Evolutionary conservation across 2,113 vertebrate species (phyloP).

Genomic region (Marcusenius ussheri): DNA sequence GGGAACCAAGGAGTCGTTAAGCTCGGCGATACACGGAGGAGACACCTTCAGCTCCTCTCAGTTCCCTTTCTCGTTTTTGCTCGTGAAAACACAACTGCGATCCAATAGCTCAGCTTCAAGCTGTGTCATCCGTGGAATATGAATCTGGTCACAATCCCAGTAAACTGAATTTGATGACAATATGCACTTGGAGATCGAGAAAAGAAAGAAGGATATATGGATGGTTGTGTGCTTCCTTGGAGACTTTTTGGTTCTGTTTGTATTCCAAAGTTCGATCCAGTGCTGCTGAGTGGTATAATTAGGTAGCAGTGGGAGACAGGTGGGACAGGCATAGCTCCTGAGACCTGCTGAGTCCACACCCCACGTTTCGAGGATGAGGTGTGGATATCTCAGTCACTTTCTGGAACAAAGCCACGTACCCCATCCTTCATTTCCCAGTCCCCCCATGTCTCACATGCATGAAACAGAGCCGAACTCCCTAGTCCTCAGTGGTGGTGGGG

Average conservation of each 20-base stretch:
- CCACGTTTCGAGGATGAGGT: background rate
- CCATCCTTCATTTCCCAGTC: background rate
- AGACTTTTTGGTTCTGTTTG: background rate
- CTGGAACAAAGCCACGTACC: background rate
- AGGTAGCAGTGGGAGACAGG: background rate
- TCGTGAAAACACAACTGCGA: background rate
- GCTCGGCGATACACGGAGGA: background rate
- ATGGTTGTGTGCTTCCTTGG: background rate
- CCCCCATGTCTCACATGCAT: background rate
- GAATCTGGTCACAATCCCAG: background rate
- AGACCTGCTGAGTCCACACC: constrained; percentile 7
- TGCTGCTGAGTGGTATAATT: constrained; percentile 19
- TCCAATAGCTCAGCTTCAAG: background rate
- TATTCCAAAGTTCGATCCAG: background rate
- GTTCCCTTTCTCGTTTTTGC: background rate
- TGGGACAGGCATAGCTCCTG: background rate
- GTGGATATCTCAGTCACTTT: background rate
- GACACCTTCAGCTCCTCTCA: background rate
- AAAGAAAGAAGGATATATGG: background rate
- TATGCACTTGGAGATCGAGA: background rate
- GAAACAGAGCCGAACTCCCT: background rate
- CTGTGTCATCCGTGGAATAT: background rate
- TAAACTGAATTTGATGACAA: background rate
- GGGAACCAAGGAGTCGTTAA: background rate
- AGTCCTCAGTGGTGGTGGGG: background rate